A percentile compares a stretch with the other conserved stretches of the same genome.
phyloP scores from a whole-genome alignment of 2,113 vertebrate species.

The Pollachius pollachius region DNA sequence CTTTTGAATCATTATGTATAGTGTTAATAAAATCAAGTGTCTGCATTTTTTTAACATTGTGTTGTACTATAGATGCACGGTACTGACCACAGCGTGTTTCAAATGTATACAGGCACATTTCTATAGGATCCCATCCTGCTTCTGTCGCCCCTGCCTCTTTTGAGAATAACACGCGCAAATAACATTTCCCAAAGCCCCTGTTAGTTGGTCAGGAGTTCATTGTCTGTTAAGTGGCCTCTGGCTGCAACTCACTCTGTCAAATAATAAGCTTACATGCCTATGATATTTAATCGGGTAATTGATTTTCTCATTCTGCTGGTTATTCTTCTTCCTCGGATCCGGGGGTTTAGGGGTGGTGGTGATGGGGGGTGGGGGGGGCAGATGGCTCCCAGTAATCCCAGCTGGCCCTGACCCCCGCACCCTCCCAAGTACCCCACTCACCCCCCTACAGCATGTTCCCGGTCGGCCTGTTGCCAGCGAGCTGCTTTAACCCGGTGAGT shows the following conservation, averaged over 20 bases:
- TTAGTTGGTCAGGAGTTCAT: neutral
- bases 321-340: neutral
- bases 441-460: slow-evolving; percentile 34
- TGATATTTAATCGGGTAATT: slow-evolving; percentile 63
- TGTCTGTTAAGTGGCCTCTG: neutral
- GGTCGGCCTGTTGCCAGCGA: slow-evolving; percentile 40
- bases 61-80: too few relatives aligned
- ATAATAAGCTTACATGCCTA: slow-evolving; percentile 29
- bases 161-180: too few relatives aligned
- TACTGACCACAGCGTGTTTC: too few relatives aligned
- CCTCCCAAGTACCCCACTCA: slow-evolving; percentile 28
- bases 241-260: neutral
- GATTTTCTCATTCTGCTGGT: slow-evolving; percentile 67
- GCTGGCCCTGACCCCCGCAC: slow-evolving; percentile 56
- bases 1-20: too few relatives aligned
- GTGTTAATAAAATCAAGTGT: too few relatives aligned
- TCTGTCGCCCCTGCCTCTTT: neutral
- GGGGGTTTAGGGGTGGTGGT: slow-evolving; percentile 22
- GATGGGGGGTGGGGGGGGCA: slow-evolving; percentile 49
- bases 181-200: too few relatives aligned
- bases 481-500: slow-evolving; percentile 55
- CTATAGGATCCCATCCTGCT: neutral
- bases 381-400: slow-evolving; percentile 66
- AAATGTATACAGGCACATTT: neutral
- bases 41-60: neutral